phyloP scores from a whole-genome alignment of 2,888 invertebrate genomes.

The Acanthopleura granulata region DNA sequence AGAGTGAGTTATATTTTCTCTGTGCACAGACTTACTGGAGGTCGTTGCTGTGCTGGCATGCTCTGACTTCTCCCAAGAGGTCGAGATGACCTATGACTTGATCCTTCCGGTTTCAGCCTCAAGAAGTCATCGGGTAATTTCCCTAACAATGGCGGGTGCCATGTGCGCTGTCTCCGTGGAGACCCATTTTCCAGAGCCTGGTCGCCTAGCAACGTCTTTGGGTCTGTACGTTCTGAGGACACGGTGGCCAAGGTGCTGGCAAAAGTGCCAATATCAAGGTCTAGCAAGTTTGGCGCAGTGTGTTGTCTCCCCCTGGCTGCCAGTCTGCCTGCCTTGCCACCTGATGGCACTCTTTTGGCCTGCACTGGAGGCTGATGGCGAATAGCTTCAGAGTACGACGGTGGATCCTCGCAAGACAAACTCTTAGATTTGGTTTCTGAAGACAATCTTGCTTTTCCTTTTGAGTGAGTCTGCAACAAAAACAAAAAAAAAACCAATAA shows the following conservation, averaged over 20 bases:
- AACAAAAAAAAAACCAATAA: not conserved
- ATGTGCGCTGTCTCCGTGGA: constrained; percentile 58
- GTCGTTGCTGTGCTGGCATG: constrained; percentile 8
- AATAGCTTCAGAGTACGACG: constrained; percentile 61
- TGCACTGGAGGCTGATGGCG: constrained; percentile 33
- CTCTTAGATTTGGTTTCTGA: not conserved
- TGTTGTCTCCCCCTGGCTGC: not conserved
- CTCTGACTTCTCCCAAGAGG: constrained; percentile 11
- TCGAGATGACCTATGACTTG: constrained; percentile 5
- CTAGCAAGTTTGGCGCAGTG: not conserved
- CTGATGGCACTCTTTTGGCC: not conserved
- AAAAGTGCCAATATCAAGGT: constrained; percentile 10
- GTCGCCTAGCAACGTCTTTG: not conserved
- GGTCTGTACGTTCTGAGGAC: not conserved
- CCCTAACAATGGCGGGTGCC: constrained; percentile 85
- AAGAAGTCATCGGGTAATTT: constrained; percentile 85
- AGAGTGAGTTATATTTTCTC: no score
- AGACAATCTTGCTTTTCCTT: not conserved
- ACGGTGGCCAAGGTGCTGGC: constrained; percentile 9
- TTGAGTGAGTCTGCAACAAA: not conserved
- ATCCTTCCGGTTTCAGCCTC: constrained; percentile 67
- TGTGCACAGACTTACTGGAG: not conserved
- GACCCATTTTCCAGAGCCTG: not conserved
- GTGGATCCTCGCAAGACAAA: constrained; percentile 34
- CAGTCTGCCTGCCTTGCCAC: not conserved